Percentiles rank a stretch among this genome's conserved stretches.
phyloP scores from a whole-genome alignment of 2,797 vertebrate species.

The Lutjanus campechanus region DNA sequence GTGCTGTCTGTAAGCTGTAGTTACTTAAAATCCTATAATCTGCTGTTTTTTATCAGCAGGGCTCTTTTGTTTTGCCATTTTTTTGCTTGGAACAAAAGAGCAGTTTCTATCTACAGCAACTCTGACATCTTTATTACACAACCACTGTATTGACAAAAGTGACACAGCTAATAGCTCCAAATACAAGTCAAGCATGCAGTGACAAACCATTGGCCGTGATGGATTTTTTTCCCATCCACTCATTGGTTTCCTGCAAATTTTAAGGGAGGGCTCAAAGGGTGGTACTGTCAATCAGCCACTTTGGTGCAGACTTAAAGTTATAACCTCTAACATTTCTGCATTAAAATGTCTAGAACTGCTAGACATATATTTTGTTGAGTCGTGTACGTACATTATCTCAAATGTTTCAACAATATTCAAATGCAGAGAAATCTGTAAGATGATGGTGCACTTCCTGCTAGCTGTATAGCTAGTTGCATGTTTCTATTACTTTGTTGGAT shows the following conservation, averaged over 20 bases:
- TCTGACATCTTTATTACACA: slow-evolving; percentile 41
- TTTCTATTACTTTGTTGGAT: too few relatives aligned
- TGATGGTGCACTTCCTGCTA: too few relatives aligned
- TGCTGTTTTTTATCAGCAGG: neutral
- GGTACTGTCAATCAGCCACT: neutral
- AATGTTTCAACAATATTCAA: too few relatives aligned
- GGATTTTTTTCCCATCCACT: slow-evolving; percentile 15
- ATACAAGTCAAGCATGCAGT: slow-evolving; percentile 35
- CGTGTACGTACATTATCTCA: too few relatives aligned
- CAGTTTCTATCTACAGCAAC: slow-evolving; percentile 18
- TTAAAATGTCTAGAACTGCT: too few relatives aligned
- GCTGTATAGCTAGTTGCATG: too few relatives aligned
- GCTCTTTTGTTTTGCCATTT: slow-evolving; percentile 7
- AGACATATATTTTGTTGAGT: too few relatives aligned
- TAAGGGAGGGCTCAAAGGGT: neutral
- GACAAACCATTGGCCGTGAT: slow-evolving; percentile 41
- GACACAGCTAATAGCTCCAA: slow-evolving; percentile 30
- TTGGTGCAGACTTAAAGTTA: neutral
- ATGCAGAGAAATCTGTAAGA: too few relatives aligned
- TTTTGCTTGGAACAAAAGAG: slow-evolving; percentile 13
- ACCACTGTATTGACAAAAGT: slow-evolving; percentile 39
- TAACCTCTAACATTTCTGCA: too few relatives aligned
- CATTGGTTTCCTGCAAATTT: slow-evolving; percentile 10
- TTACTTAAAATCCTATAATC: slow-evolving; percentile 15
- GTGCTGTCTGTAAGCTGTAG: slow-evolving; percentile 6